Evolutionary conservation across 1,140 invertebrate genomes (phyloP), one percentile per base, ranked within the genome.

Genomic region (Oscheius sp.): DNA sequence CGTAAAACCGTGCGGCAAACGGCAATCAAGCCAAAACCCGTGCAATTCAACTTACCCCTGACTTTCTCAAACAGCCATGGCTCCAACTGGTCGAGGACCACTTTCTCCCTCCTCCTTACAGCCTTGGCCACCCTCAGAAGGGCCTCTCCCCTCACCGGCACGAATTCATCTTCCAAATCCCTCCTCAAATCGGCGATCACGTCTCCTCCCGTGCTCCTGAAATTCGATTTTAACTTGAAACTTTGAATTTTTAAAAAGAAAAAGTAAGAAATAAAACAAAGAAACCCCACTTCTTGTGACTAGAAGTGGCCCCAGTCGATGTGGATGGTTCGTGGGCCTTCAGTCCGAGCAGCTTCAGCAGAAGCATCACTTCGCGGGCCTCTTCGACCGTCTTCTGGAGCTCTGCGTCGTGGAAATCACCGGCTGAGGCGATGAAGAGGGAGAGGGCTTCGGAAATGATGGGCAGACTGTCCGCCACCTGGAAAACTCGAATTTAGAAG

Each of bases 11-110:
- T n/a, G n/a, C n/a, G n/a, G n/a, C n/a, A n/a, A n/a, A n/a, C n/a
- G 15, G 23, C 23, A 45, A 45, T 45, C 15, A 18, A 15, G 15
- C 23, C 15, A 0, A 15, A 45, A 45, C 0, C 23, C 23, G 18
- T 18, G 42, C 18, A 0, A 18, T 18, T 45, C 15, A 23, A 59
- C 10, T 23, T 32, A 63, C 61, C 61, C 35, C 13, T 63, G 31
- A 63, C 61, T 63, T 34, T 63, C 10, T 13, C 61, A 32, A 32
- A 63, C 15, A 63, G 61, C 61, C 61, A 63, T 63, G 10, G 10
- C 10, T 63, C 61, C 18, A 63, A 42, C 4, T 18, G 15, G 10
- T 13, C 13, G 28, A 63, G 31, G 35, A 34, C 31, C 26, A 32
- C 29, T 38, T 10, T 7, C 7, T 63, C 26, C 23, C 32, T 63